These are phyloP conservation scores for Mus caroli DNA, from an alignment of 2,797 vertebrate genomes.

Conservation along the genomic window DNA sequence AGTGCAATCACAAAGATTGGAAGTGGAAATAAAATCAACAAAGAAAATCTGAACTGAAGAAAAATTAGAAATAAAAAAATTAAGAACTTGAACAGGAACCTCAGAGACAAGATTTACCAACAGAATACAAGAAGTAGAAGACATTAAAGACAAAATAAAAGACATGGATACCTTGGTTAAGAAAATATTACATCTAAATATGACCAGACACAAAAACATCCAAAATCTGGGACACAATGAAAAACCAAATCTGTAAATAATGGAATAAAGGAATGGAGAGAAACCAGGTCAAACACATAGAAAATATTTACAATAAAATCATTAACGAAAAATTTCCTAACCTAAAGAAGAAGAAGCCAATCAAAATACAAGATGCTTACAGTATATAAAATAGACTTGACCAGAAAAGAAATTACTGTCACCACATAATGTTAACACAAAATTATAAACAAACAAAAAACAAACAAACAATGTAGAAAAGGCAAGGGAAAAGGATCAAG, in stretches of 20 bases:
- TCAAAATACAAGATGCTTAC: not conserved
- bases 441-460: not conserved
- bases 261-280: not conserved
- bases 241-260: not conserved
- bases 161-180: not conserved
- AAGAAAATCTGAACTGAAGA: not conserved
- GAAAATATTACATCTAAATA: not conserved
- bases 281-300: not conserved
- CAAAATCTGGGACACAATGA: not conserved
- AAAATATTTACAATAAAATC: not conserved
- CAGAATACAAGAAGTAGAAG: not conserved
- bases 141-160: not conserved
- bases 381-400: not conserved
- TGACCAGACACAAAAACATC: not conserved
- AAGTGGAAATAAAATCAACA: not conserved
- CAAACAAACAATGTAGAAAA: not conserved
- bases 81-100: not conserved
- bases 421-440: not conserved
- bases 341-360: not conserved
- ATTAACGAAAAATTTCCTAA: not conserved
- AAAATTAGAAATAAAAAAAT: not conserved
- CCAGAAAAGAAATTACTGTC: not conserved
- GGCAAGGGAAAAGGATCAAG: not conserved
- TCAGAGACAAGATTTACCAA: not conserved
- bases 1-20: not conserved